Evolutionary conservation across 2,888 invertebrate species (phyloP).

Genomic region (Epicampocera succincta): DNA sequence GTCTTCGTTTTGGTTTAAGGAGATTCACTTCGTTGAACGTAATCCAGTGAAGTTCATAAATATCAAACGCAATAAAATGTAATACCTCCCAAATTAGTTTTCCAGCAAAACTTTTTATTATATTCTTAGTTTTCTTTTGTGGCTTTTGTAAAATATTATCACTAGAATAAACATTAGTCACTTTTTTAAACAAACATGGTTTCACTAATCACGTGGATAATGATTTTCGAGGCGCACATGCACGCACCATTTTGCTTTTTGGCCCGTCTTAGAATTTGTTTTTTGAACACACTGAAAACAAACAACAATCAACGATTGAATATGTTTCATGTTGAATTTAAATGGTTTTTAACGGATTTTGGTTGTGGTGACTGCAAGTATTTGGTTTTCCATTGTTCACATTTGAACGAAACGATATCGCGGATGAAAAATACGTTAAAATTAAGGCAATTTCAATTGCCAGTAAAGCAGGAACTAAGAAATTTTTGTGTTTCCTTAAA

Average conservation of each 20-base stretch:
- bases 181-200: constrained; percentile 18
- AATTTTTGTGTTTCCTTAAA: no score
- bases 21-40: no score
- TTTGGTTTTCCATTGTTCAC: no score
- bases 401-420: no score
- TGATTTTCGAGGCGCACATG: constrained; percentile 8
- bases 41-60: neutral
- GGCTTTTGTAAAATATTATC: constrained; percentile 34
- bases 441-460: no score
- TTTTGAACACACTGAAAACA: no score
- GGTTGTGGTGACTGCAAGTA: no score
- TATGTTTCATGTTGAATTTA: no score
- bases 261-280: neutral
- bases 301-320: no score
- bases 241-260: neutral
- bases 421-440: no score
- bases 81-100: neutral
- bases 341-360: no score
- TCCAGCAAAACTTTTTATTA: neutral
- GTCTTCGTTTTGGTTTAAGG: neutral
- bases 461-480: no score
- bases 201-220: constrained; percentile 43
- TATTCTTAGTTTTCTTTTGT: constrained; percentile 10
- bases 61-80: neutral
- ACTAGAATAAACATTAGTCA: constrained; percentile 51